Evolutionary conservation across 2,888 invertebrate species (phyloP), one percentile per base, ranked within the genome.

Genomic region (Mimumesa dahlbomi): DNA sequence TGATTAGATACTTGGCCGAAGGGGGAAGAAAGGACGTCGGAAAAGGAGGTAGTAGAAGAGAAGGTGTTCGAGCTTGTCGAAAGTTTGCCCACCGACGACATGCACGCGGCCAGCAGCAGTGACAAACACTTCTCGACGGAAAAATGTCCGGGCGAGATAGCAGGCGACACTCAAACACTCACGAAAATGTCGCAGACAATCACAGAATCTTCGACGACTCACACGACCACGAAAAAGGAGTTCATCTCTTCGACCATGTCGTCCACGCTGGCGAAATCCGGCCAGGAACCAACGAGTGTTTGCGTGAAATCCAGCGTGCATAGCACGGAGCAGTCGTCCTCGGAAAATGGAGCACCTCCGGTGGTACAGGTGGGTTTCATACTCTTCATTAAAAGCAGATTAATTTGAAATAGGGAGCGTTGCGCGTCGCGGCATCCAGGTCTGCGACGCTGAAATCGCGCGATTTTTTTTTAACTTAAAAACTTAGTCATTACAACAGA

Each of bases 31-130:
- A 81, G 73, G 18, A 59, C 42, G n/a, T 25, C 6, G n/a, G 14
- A n/a, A 18, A 43, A 65, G 59, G 69, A 69, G 75, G 80, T 43
- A 43, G 48, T 45, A 45, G 58, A 61, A 58, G 66, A 73, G 48
- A 65, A 58, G 49, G 66, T 69, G 59, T 70, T 79, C 50, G 84
- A 83, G 21, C 61, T 82, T 73, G 77, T 84, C 62, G 75, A 83
- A 67, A 80, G 77, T 77, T 67, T 66, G 71, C 84, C 88, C 59
- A 67, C 63, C 67, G 77, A 77, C 82, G 85, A 86, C 66, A 89
- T 89, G 89, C 87, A 89, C 75, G 85, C 88, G 43, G 81, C 87
- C 53, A 88, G 82, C 76, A 88, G 86, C 84, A 88, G 87, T 74
- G 88, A 88, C 31, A 89, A 86, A 81, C 87, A 83, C 81, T 88